These are phyloP conservation scores for Philypnodon macrostomus DNA, from an alignment of 2,797 vertebrate genomes.

Conservation along the genomic window DNA sequence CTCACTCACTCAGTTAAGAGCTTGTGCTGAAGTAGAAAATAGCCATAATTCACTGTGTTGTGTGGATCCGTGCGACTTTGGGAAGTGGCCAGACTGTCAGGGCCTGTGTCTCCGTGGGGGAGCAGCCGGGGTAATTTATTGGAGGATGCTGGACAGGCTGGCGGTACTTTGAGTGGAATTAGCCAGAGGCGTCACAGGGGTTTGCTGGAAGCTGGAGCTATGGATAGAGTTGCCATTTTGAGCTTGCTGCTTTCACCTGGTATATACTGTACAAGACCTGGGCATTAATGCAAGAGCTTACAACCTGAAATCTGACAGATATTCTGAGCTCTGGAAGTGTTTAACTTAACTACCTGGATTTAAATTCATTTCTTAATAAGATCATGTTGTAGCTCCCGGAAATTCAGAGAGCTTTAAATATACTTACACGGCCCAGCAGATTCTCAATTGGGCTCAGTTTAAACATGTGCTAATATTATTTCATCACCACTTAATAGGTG, in stretches of 20 bases:
- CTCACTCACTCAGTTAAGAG: constrained; percentile 19
- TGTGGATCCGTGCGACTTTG: constrained; percentile 31
- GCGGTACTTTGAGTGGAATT: constrained; percentile 63
- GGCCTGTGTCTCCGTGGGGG: constrained; percentile 41
- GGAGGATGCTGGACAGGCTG: constrained; percentile 58
- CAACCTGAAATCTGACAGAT: constrained; percentile 45
- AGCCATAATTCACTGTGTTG: constrained; percentile 32
- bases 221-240: constrained; percentile 19
- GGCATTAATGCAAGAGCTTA: constrained; percentile 48
- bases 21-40: constrained; percentile 23
- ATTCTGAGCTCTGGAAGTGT: constrained; percentile 64
- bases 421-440: constrained; percentile 49
- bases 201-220: constrained; percentile 56
- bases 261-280: constrained; percentile 38
- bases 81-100: constrained; percentile 45
- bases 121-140: constrained; percentile 67
- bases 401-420: constrained; percentile 46
- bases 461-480: constrained; percentile 24
- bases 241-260: constrained; percentile 49
- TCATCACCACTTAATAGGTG: constrained; percentile 25
- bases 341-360: constrained; percentile 62
- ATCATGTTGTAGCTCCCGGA: constrained; percentile 32
- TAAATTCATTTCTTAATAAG: constrained; percentile 57
- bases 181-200: constrained; percentile 62
- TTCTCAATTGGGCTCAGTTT: constrained; percentile 27